Evolutionary conservation across 2,888 invertebrate species (phyloP).

Genomic region (Achlya flavicornis): DNA sequence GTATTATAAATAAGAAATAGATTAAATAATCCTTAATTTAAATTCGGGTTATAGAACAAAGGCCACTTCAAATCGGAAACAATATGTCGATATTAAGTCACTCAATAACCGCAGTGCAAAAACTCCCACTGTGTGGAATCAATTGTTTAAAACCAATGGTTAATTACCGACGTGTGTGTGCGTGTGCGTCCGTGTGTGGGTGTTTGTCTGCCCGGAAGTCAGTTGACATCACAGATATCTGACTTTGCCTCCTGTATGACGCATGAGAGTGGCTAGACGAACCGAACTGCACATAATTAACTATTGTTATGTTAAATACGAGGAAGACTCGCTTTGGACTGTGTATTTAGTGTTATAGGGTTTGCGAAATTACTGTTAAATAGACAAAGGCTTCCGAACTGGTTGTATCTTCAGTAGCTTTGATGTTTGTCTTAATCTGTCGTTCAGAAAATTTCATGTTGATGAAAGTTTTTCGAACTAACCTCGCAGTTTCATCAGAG

Average conservation of each 20-base stretch:
- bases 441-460: too few relatives aligned
- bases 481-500: too few relatives aligned
- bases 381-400: too few relatives aligned
- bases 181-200: conserved; percentile 25
- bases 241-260: conserved; percentile 43
- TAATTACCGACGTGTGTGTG: conserved; percentile 31
- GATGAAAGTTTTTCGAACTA: too few relatives aligned
- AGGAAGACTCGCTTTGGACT: background rate
- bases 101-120: conserved; percentile 10
- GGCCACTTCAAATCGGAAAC: background rate
- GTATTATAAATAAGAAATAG: background rate
- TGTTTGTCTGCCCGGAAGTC: conserved; percentile 45
- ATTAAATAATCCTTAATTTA: background rate
- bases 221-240: conserved; percentile 53
- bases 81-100: background rate
- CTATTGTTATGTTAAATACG: background rate
- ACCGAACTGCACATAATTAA: background rate
- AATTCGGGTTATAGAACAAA: background rate
- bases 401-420: too few relatives aligned
- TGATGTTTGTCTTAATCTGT: too few relatives aligned
- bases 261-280: conserved; percentile 23
- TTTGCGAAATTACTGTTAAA: too few relatives aligned
- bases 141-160: conserved; percentile 21
- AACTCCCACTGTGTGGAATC: conserved; percentile 16
- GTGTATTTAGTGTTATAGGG: background rate